phyloP scores from a whole-genome alignment of 2,113 vertebrate genomes.

The Condylura cristata region DNA sequence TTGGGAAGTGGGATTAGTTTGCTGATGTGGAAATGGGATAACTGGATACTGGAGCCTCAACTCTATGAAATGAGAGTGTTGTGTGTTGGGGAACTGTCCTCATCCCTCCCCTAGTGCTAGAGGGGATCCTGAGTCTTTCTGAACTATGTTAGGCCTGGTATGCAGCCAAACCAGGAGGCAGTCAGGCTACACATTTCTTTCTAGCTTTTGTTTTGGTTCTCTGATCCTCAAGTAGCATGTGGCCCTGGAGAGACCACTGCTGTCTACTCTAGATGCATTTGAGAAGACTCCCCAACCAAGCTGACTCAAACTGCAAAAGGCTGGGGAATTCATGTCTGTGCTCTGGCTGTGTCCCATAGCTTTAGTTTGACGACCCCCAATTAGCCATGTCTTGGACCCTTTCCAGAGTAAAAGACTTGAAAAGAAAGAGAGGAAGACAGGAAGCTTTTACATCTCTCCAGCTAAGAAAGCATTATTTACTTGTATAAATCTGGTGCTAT shows the following conservation, averaged over 20 bases:
- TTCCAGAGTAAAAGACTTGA: neutral
- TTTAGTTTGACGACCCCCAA: conserved; percentile 31
- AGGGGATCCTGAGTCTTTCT: neutral
- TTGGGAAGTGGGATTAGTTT: neutral
- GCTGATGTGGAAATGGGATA: neutral
- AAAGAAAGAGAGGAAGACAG: neutral
- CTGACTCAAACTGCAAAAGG: conserved; percentile 38
- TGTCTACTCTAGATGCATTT: neutral
- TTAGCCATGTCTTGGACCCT: neutral
- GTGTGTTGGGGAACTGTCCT: neutral
- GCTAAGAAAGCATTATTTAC: neutral
- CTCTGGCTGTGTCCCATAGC: neutral
- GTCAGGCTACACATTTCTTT: neutral
- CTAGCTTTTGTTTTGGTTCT: conserved; percentile 34
- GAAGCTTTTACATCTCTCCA: neutral
- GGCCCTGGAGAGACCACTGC: neutral
- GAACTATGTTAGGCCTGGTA: neutral
- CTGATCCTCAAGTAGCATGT: conserved; percentile 10
- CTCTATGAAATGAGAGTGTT: neutral
- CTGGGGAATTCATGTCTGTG: conserved; percentile 1
- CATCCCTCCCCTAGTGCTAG: neutral
- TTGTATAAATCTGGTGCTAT: neutral
- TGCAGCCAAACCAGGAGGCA: neutral
- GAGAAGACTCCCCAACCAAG: neutral
- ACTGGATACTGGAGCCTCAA: neutral